A percentile compares a stretch with the other conserved stretches of the same genome.
Evolutionary conservation across 2,113 vertebrate species (phyloP).

Genomic region (Xiphias gladius): DNA sequence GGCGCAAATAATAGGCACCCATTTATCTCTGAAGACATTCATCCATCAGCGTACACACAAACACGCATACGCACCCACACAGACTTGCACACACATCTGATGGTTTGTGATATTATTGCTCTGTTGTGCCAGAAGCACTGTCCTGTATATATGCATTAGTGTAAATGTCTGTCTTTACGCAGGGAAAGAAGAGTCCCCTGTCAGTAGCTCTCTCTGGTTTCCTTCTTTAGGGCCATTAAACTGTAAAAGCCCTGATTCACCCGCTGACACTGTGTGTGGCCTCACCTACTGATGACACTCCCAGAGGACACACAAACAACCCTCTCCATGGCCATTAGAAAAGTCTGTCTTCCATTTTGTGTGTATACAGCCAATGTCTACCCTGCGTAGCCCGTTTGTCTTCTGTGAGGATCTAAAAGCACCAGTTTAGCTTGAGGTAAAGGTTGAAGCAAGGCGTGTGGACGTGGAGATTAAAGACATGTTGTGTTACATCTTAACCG

Average conservation of each 20-base stretch:
- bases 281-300: slow-evolving; percentile 47
- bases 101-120: slow-evolving; percentile 66
- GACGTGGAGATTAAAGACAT: too few relatives aligned
- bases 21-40: slow-evolving; percentile 73
- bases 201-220: slow-evolving; percentile 36
- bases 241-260: slow-evolving; percentile 43
- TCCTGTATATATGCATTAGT: slow-evolving; percentile 53
- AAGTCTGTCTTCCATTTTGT: neutral
- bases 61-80: slow-evolving; percentile 27
- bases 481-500: too few relatives aligned
- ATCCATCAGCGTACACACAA: slow-evolving; percentile 50
- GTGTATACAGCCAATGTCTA: neutral
- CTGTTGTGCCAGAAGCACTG: slow-evolving; percentile 51
- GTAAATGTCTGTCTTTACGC: slow-evolving; percentile 47
- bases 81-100: slow-evolving; percentile 20
- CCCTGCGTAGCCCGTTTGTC: neutral
- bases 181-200: slow-evolving; percentile 14
- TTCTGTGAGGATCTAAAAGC: neutral
- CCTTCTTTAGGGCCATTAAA: slow-evolving; percentile 45
- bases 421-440: neutral
- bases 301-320: slow-evolving; percentile 25
- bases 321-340: neutral
- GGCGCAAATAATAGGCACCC: slow-evolving; percentile 71
- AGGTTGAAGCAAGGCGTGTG: too few relatives aligned
- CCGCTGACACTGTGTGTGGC: slow-evolving; percentile 55